Base-by-base conservation (phyloP, 1,140 invertebrate species). In the Vollenhovia emeryi region DNA sequence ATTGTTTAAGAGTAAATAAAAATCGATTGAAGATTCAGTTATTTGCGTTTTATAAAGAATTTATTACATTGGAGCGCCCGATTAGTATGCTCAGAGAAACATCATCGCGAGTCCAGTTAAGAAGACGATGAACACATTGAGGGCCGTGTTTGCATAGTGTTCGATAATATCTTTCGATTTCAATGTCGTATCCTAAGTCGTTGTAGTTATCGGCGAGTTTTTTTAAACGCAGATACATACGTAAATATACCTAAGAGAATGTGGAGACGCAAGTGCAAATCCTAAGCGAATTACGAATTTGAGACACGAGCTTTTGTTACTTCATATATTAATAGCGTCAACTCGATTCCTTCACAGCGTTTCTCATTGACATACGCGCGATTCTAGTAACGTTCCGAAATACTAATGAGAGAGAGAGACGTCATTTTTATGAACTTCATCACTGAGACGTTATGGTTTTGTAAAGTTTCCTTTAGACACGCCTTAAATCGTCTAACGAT, bases 391-490 rank as follows among this genome's bases (percentile, higher is more conserved):
- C 9, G 36, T 43, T 27, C 24, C 50, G n/a, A 57, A 33, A 73
- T 79, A 45, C 66, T 45, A 33, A 55, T 55, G 8, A 55, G 33
- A 36, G n/a, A 71, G 57, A 33, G 78, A 36, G 50, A n/a, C n/a
- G n/a, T n/a, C n/a, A 71, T 82, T 82, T 82, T 82, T 73, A 73
- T 45, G 66, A 73, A 45, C 36, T 73, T 57, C 66, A 73, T 82
- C 68, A 57, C 13, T 11, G 24, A 43, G 24, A 73, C 27, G 2
- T 45, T 82, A 71, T 73, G 66, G n/a, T 82, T 73, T 57, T 73
- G 36, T 73, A 57, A 71, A 15, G 8, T 82, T 82, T 82, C 13
- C 40, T 82, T 82, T 82, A 45, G 50, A 21, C 52, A 52, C 66
- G 66, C 36, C 78, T 82, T 57, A 24, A 71, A 82, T 82, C 66